A percentile compares a stretch with the other conserved stretches of the same genome.
phyloP scores from a whole-genome alignment of 2,113 vertebrate species.

The Myotis davidii region DNA sequence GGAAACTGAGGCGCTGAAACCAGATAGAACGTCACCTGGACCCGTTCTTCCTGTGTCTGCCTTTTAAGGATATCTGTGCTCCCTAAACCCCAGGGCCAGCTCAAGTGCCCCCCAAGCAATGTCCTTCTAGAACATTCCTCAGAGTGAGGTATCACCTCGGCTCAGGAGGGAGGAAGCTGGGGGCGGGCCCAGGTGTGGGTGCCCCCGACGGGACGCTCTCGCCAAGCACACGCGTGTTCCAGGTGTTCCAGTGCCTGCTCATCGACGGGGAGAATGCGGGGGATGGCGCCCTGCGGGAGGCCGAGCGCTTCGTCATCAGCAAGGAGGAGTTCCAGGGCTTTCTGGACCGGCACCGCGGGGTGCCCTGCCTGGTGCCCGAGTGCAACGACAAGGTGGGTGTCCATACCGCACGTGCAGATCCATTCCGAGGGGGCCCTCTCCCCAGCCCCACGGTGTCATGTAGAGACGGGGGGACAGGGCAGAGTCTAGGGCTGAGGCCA shows the following conservation, averaged over 20 bases:
- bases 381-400: conserved; percentile 93
- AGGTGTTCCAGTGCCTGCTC: conserved; percentile 97
- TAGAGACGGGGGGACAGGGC: too few relatives aligned
- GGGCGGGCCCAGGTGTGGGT: background rate
- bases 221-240: background rate
- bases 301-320: conserved; percentile 90
- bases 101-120: background rate
- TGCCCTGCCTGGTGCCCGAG: conserved; percentile 93
- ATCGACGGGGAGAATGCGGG: conserved; percentile 95
- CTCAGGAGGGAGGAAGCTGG: background rate
- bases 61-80: background rate
- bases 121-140: background rate
- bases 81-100: background rate
- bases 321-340: conserved; percentile 91
- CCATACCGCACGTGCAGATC: too few relatives aligned
- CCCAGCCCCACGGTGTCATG: too few relatives aligned
- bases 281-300: conserved; percentile 90
- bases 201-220: background rate
- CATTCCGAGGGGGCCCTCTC: too few relatives aligned
- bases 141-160: accelerated
- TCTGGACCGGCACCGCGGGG: conserved; percentile 88
- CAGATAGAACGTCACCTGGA: background rate
- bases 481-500: too few relatives aligned
- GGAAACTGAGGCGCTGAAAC: background rate
- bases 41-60: background rate